Percentiles rank a stretch among this genome's conserved stretches.
These are phyloP conservation scores for Bombus turneri DNA, from an alignment of 1,140 invertebrate genomes.

Conservation along the genomic window DNA sequence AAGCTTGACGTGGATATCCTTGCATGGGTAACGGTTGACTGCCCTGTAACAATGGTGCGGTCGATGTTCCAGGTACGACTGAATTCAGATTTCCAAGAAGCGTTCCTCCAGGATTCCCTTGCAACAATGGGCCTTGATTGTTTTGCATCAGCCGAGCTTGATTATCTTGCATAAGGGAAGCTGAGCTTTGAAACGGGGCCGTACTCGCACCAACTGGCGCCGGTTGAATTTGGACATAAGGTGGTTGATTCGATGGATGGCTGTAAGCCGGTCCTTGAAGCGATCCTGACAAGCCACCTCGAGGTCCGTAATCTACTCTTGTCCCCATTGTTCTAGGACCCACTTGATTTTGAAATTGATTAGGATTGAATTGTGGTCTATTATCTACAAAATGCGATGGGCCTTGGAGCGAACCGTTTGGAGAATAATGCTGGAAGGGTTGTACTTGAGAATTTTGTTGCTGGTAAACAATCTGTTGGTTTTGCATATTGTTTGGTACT, in stretches of 20 bases:
- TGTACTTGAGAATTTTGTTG: conserved; percentile 64
- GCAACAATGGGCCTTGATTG: conserved; percentile 67
- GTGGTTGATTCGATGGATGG: conserved; percentile 70
- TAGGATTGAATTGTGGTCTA: conserved; percentile 63
- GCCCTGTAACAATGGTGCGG: conserved; percentile 54
- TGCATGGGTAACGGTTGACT: conserved; percentile 68
- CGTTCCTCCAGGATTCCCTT: conserved; percentile 62
- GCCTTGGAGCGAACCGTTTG: conserved; percentile 62
- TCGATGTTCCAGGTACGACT: conserved; percentile 40
- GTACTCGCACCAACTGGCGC: background rate
- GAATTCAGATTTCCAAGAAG: conserved; percentile 63
- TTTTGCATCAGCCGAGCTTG: conserved; percentile 57
- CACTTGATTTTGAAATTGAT: conserved; percentile 65
- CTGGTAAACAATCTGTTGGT: conserved; percentile 71
- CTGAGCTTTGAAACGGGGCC: conserved; percentile 54
- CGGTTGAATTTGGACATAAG: conserved; percentile 62
- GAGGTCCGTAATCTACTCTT: conserved; percentile 67
- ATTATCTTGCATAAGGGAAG: conserved; percentile 50
- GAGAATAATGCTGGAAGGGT: conserved; percentile 59
- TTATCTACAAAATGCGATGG: conserved; percentile 64
- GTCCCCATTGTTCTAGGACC: conserved; percentile 55
- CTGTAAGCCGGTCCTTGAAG: conserved; percentile 64
- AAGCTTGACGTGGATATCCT: conserved; percentile 57
- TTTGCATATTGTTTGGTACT: conserved; percentile 64
- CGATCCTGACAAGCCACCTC: conserved; percentile 49